A percentile compares a stretch with the other conserved stretches of the same genome.
phyloP scores from a whole-genome alignment of 2,113 vertebrate genomes.

The Psittacula cyanocephala region DNA sequence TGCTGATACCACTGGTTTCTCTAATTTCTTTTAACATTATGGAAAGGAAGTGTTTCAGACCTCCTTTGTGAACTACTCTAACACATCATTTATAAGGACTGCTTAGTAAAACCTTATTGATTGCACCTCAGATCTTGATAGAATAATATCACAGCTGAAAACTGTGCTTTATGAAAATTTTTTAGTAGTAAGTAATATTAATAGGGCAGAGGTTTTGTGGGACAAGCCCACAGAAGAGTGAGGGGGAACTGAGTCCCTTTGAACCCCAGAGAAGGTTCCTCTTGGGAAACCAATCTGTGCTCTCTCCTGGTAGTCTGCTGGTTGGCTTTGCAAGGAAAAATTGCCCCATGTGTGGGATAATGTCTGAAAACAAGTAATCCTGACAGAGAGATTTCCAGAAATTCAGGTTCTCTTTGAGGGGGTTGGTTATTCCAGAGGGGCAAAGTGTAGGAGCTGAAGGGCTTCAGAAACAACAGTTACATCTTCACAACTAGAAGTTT shows the following conservation, averaged over 20 bases:
- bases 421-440: neutral
- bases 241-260: fast-evolving
- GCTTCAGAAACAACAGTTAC: neutral
- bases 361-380: neutral
- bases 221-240: neutral
- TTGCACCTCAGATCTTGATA: neutral
- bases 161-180: neutral
- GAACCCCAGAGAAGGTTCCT: neutral
- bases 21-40: neutral
- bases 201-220: neutral
- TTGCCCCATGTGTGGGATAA: neutral
- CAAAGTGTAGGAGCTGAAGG: neutral
- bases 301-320: neutral
- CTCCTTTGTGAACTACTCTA: neutral
- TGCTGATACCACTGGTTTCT: neutral
- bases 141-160: neutral
- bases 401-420: neutral
- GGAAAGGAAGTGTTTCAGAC: neutral
- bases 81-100: neutral
- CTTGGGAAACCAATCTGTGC: neutral
- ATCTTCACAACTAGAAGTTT: neutral
- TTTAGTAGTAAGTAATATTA: neutral
- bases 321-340: neutral
- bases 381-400: neutral
- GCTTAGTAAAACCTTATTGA: neutral